phyloP scores from a whole-genome alignment of 2,888 invertebrate species.

The Acanthosepion lycidas region DNA sequence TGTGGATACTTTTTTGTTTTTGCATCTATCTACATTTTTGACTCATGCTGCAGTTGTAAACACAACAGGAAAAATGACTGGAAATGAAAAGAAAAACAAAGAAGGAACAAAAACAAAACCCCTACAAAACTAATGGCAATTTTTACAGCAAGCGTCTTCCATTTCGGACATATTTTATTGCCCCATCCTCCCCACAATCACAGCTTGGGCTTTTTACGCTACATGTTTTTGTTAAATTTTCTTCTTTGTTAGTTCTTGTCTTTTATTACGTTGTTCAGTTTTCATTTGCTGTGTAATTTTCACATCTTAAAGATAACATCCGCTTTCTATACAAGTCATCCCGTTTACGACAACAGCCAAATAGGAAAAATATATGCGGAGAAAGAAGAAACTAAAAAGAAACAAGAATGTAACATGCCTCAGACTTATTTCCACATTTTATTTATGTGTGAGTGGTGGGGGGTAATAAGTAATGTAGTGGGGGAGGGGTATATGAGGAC shows the following conservation, averaged over 20 bases:
- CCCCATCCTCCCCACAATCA: not conserved
- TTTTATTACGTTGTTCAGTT: conserved; percentile 33
- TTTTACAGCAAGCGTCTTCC: conserved; percentile 33
- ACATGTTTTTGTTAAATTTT: not conserved
- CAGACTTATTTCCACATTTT: too few species aligned
- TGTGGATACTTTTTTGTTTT: too few species aligned
- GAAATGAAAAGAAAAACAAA: not conserved
- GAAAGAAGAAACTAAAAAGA: not conserved
- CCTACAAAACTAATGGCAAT: not conserved
- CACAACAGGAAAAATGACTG: not conserved
- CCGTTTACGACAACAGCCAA: not conserved
- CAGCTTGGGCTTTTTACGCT: not conserved
- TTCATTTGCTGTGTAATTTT: conserved; percentile 14
- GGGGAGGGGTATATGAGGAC: too few species aligned
- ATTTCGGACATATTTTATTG: not conserved
- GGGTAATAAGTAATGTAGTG: too few species aligned
- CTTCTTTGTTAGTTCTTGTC: not conserved
- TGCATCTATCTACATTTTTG: not conserved
- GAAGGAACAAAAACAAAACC: not conserved
- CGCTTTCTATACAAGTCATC: not conserved
- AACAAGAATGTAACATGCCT: too few species aligned
- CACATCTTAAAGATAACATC: conserved; percentile 33
- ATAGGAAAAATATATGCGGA: not conserved
- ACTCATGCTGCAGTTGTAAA: not conserved
- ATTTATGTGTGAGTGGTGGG: too few species aligned